Base-by-base conservation (phyloP, 2,113 vertebrate genomes). In the Crocuta crocuta region DNA sequence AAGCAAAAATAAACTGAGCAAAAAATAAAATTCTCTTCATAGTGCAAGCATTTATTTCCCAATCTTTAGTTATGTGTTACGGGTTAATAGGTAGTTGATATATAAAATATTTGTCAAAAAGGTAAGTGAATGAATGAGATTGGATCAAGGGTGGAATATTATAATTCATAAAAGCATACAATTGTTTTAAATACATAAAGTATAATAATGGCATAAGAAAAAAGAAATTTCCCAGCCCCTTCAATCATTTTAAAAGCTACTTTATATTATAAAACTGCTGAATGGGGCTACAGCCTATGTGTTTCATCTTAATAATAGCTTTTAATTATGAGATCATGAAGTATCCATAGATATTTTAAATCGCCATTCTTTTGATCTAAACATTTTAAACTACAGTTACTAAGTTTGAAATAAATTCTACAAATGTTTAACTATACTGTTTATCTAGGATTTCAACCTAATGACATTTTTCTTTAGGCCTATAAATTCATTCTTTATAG, bases 1-100 rank as follows among this genome's bases (percentile, higher is more conserved):
- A 90, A 89, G 65, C 31, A 85, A 96, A 97, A 95, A 70, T 8
- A 83, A 96, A 39, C 19, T 48, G 50, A 71, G 53, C 53, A 82
- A 91, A 81, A 58, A 28, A 15, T 39, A 79, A 85, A 43, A 81
- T 28, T 66, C 10, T 61, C 43, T 31, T 63, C 23, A 21, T 23
- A 48, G 10, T 39, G 82, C 48, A 84, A 89, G n/a, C 76, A 78
- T 82, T 9, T 50, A 53, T 61, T 84, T 84, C 21, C 8, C 78
- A 94, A 61, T 11, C 28, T 70, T 85, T 79, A 16, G 12, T 26
- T 26, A 73, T 12, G 13, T 78, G 61, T 71, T 76, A 2, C 0
- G 81, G 80, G 15, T 43, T 76, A 91, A 84, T 94, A 83, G 31
- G 24, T 63, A 43, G 58, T 63, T 55, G 1, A 55, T 61, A 90